A percentile compares a stretch with the other conserved stretches of the same genome.
Conservation (phyloP, 2,113 vertebrate species). For the Gasterosteus nipponicus region DNA sequence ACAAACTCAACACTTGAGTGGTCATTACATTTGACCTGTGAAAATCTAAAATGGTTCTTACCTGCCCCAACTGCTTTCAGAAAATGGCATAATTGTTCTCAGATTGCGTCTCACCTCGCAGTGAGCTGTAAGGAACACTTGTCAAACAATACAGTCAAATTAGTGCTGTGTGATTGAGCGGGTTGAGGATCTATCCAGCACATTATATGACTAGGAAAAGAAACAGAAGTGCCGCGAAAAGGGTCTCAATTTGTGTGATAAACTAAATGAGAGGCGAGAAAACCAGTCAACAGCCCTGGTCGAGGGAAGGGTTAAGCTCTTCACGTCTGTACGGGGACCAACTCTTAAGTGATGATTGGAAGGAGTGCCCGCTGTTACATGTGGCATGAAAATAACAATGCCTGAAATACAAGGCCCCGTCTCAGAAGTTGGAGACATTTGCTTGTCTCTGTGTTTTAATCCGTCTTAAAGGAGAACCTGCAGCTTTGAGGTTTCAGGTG, state of each 20-base stretch:
- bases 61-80: constrained; percentile 82
- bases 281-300: constrained; percentile 66
- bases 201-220: constrained; percentile 80
- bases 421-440: constrained; percentile 5
- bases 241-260: constrained; percentile 80
- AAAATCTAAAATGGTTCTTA: constrained; percentile 76
- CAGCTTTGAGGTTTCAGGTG: constrained; percentile 7
- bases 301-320: constrained; percentile 79
- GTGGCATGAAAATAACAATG: constrained; percentile 61
- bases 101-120: constrained; percentile 82
- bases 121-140: constrained; percentile 80
- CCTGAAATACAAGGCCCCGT: constrained; percentile 10
- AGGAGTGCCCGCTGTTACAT: constrained; percentile 62
- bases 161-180: constrained; percentile 85
- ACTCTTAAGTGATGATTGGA: constrained; percentile 74
- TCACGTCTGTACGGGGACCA: constrained; percentile 67
- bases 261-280: constrained; percentile 69
- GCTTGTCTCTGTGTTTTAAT: constrained; percentile 4
- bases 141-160: constrained; percentile 85
- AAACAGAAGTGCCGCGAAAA: constrained; percentile 78
- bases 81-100: constrained; percentile 84
- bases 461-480: neutral
- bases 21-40: constrained; percentile 79
- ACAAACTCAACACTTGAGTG: constrained; percentile 67
- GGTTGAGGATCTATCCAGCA: constrained; percentile 79